Percentiles rank a stretch among this genome's conserved stretches.
Evolutionary conservation across 2,797 vertebrate species (phyloP).

Genomic region (Buphagus erythrorhynchus): DNA sequence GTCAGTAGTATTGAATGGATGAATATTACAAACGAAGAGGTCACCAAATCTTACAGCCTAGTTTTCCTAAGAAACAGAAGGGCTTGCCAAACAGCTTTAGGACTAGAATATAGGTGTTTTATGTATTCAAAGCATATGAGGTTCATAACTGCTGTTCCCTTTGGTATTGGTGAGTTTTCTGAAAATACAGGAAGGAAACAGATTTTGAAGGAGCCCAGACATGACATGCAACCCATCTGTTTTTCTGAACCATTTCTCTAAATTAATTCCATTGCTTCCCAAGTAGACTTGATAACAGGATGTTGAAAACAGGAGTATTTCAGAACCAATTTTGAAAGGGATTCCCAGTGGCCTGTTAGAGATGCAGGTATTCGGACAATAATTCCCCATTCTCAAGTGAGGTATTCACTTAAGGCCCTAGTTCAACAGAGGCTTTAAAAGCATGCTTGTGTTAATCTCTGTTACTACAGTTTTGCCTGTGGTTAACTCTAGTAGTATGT

Average conservation of each 20-base stretch:
- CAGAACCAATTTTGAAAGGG: slow-evolving; percentile 2
- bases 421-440: slow-evolving; percentile 1
- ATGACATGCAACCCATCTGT: background rate
- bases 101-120: background rate
- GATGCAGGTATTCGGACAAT: background rate
- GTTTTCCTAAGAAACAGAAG: background rate
- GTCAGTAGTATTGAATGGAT: background rate
- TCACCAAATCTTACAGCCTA: background rate
- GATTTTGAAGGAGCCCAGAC: slow-evolving; percentile 1
- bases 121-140: background rate
- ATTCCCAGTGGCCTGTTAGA: background rate
- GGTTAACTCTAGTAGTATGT: slow-evolving; percentile 13
- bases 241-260: slow-evolving; percentile 28
- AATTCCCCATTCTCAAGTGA: background rate
- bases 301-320: slow-evolving; percentile 30
- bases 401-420: background rate
- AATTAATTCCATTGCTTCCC: slow-evolving; percentile 42
- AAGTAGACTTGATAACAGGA: background rate
- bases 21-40: slow-evolving; percentile 23
- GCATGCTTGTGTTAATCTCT: background rate
- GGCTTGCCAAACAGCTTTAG: background rate
- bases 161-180: slow-evolving; percentile 12
- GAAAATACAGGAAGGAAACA: background rate
- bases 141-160: background rate
- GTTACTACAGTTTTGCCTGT: slow-evolving; percentile 4